A percentile compares a stretch with the other conserved stretches of the same genome.
Evolutionary conservation across 2,888 invertebrate species (phyloP).

Genomic region (Agrenia bidenticulata): DNA sequence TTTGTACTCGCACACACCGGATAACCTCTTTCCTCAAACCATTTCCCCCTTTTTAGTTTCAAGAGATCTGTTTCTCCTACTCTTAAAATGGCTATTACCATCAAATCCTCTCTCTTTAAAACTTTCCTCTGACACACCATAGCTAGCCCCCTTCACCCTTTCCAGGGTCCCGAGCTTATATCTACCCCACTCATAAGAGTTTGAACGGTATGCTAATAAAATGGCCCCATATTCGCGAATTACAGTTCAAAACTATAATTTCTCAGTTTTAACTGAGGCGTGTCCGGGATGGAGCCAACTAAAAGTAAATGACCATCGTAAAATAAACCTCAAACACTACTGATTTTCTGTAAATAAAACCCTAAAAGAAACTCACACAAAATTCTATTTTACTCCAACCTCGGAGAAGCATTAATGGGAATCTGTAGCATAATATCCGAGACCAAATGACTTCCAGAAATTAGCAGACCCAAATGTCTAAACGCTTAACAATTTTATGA

Average conservation of each 20-base stretch:
- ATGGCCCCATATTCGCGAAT: slow-evolving; percentile 9
- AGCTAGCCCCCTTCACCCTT: background rate
- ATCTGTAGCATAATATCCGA: background rate
- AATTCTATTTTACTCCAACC: slow-evolving; percentile 1
- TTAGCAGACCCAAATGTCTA: background rate
- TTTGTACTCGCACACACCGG: slow-evolving; percentile 2
- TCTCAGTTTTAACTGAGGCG: slow-evolving; percentile 3
- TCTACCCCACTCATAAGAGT: background rate
- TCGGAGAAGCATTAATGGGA: background rate
- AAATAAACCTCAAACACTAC: slow-evolving; percentile 32
- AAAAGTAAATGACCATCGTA: slow-evolving; percentile 29
- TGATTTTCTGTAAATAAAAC: slow-evolving; percentile 22
- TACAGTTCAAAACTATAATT: slow-evolving; percentile 14
- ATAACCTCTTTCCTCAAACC: slow-evolving; percentile 4
- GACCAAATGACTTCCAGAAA: slow-evolving; percentile 1
- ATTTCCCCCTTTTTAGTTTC: background rate
- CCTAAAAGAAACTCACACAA: slow-evolving; percentile 6
- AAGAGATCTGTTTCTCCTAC: background rate
- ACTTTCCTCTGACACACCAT: slow-evolving; percentile 24
- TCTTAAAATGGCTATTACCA: slow-evolving; percentile 27
- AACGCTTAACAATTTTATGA: background rate
- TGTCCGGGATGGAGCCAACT: slow-evolving; percentile 5
- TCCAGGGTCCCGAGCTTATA: background rate
- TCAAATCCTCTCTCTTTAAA: slow-evolving; percentile 23
- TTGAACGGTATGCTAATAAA: slow-evolving; percentile 1